Evolutionary conservation across 2,797 vertebrate genomes (phyloP), one percentile per base, ranked within the genome.

Genomic region (Leptodactylus fallax): DNA sequence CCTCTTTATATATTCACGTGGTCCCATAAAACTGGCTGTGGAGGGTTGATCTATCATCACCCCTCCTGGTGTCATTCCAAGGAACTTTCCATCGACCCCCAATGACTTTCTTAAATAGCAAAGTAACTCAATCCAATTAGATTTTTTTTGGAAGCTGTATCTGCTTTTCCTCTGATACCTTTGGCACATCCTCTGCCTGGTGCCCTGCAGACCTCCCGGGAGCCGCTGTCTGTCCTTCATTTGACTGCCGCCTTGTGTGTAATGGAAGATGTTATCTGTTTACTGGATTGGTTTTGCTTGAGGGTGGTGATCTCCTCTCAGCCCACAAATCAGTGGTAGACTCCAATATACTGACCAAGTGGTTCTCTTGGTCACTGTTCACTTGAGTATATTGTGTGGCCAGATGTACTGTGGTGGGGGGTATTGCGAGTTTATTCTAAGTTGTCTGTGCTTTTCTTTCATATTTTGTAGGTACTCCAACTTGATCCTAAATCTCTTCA

Each of bases 401-500:
- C n/a, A n/a, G n/a, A n/a, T n/a, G n/a, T n/a, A n/a, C n/a, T n/a
- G n/a, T n/a, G n/a, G n/a, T n/a, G n/a, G n/a, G n/a, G n/a, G n/a
- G n/a, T n/a, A n/a, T n/a, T n/a, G n/a, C n/a, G n/a, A n/a, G n/a
- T n/a, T n/a, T n/a, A n/a, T n/a, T n/a, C n/a, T 36, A 36, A 36
- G 4, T 36, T 36, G 36, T 36, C 1, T 36, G 36, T 36, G 36
- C 36, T 36, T n/a, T n/a, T 36, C 36, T 4, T 36, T 36, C 36
- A 36, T 94, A 65, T n/a, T 89, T 45, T 82, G 79, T 93, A 99
- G 98, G 92, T 99, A 99, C 93, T 98, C 98, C 90, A 99, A 99
- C 93, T 94, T 99, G 93, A 99, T 99, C 92, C 95, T 99, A 91
- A 99, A 99, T 91, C 95, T 99, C 76, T 99, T 99, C 94, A 99